A percentile compares a stretch with the other conserved stretches of the same genome.
phyloP scores from a whole-genome alignment of 1,140 invertebrate species.

The Wasmannia auropunctata region DNA sequence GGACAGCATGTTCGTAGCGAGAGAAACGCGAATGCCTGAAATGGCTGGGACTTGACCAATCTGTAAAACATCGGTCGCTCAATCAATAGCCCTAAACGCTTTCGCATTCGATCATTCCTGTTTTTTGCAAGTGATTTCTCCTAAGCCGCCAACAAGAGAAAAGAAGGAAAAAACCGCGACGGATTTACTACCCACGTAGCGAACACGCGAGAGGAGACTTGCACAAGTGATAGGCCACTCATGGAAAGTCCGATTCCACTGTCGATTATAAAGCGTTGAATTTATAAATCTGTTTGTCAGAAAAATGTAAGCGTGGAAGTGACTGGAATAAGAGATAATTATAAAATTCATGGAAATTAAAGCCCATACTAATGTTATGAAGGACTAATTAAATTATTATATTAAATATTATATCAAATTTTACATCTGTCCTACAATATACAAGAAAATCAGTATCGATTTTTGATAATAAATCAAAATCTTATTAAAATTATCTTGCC shows the following conservation, averaged over 20 bases:
- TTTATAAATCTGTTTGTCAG: slow-evolving; percentile 1
- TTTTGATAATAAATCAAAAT: background rate
- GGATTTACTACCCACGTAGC: slow-evolving; percentile 27
- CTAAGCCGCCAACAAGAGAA: slow-evolving; percentile 23
- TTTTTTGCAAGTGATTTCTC: slow-evolving; percentile 24
- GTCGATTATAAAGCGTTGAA: background rate
- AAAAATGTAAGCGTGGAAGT: background rate
- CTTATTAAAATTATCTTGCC: background rate
- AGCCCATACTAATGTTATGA: background rate
- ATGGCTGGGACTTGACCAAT: slow-evolving; percentile 75
- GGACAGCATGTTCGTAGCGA: slow-evolving; percentile 55
- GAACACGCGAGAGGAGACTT: slow-evolving; percentile 5
- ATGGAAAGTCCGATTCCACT: background rate
- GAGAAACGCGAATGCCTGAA: slow-evolving; percentile 57
- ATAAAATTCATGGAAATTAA: background rate
- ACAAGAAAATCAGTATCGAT: background rate
- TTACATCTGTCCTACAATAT: background rate
- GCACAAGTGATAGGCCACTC: background rate
- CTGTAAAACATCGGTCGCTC: slow-evolving; percentile 78
- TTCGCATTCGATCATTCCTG: slow-evolving; percentile 51
- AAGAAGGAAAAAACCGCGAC: slow-evolving; percentile 13
- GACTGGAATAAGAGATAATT: background rate
- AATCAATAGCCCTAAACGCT: slow-evolving; percentile 70
- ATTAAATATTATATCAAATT: background rate
- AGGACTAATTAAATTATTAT: background rate